Evolutionary conservation across 37 sponge, comb jelly and placozoan species (phyloP), one percentile per base, ranked within the genome.

Genomic region (Tethya wilhelma): DNA sequence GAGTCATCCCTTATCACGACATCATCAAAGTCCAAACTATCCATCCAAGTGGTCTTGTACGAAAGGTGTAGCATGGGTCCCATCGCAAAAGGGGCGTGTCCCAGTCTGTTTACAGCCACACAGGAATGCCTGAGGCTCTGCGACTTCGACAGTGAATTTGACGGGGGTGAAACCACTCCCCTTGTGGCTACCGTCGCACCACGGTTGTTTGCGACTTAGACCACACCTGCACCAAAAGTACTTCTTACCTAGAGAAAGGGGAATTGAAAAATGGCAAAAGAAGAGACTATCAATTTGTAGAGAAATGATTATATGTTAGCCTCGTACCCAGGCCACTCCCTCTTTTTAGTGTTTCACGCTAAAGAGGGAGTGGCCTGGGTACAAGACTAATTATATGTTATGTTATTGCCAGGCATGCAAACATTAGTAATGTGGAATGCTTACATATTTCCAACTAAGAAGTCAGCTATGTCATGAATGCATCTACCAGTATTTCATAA

Each of bases 221-320:
- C 93, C 93, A 88, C 93, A 93, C 22, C 74, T 28, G 43, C 93
- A 93, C 93, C 93, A 93, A 44, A 81, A 57, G 83, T 93, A 93
- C 4, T 55, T 85, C 64, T 93, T 93, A 20, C 69, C 65, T 26
- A 49, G 9, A 49, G 14, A 9, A 49, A 19, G 9, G 9, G 53
- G n/a, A n/a, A n/a, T n/a, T n/a, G n/a, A n/a, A n/a, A n/a, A n/a
- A n/a, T n/a, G n/a, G n/a, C n/a, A n/a, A n/a, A n/a, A n/a, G n/a
- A n/a, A n/a, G n/a, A n/a, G n/a, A n/a, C n/a, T n/a, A n/a, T n/a
- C n/a, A n/a, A n/a, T n/a, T n/a, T n/a, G n/a, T n/a, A n/a, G n/a
- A n/a, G n/a, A n/a, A n/a, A n/a, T n/a, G n/a, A n/a, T n/a, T n/a
- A n/a, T n/a, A n/a, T n/a, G n/a, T n/a, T n/a, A n/a, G n/a, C n/a